Conservation (phyloP, 2,797 vertebrate species). For the Lerista edwardsae region DNA sequence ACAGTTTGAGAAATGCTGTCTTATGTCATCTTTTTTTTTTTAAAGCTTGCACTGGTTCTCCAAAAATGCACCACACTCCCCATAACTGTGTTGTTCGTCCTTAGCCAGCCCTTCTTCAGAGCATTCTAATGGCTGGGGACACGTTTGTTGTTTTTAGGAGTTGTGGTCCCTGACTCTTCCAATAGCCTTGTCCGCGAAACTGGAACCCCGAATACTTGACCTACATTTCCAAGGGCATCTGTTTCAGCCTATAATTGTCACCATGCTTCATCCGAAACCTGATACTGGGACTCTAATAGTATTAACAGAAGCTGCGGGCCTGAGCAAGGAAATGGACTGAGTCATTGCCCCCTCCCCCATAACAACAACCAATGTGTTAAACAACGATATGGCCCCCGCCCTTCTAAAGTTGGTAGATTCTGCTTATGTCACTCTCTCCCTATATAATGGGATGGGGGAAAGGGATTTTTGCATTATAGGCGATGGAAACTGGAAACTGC, state of each 20-base stretch:
- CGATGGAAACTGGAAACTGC: not conserved
- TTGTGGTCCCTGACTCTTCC: slow-evolving; percentile 53
- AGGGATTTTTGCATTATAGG: not conserved
- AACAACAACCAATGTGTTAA: not conserved
- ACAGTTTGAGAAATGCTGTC: no score
- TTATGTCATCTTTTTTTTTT: not conserved
- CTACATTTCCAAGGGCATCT: slow-evolving; percentile 71
- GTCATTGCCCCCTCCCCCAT: no score
- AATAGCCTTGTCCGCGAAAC: slow-evolving; percentile 74
- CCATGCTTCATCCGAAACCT: slow-evolving; percentile 69
- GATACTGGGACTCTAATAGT: slow-evolving; percentile 73
- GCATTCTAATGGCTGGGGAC: no score
- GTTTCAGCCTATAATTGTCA: slow-evolving; percentile 64
- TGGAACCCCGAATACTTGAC: slow-evolving; percentile 64
- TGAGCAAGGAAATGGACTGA: not conserved
- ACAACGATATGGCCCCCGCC: not conserved
- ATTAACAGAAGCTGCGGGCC: slow-evolving; percentile 68
- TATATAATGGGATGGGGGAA: not conserved
- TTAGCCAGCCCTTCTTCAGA: not conserved
- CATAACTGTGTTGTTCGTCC: not conserved
- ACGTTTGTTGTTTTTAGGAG: slow-evolving; percentile 23
- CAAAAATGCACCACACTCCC: not conserved
- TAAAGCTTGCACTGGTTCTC: not conserved
- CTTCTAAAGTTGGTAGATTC: not conserved
- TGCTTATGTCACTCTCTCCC: not conserved